A percentile compares a stretch with the other conserved stretches of the same genome.
These are phyloP conservation scores for Orthonychiurus folsomi DNA, from an alignment of 2,888 invertebrate genomes.

Conservation along the genomic window DNA sequence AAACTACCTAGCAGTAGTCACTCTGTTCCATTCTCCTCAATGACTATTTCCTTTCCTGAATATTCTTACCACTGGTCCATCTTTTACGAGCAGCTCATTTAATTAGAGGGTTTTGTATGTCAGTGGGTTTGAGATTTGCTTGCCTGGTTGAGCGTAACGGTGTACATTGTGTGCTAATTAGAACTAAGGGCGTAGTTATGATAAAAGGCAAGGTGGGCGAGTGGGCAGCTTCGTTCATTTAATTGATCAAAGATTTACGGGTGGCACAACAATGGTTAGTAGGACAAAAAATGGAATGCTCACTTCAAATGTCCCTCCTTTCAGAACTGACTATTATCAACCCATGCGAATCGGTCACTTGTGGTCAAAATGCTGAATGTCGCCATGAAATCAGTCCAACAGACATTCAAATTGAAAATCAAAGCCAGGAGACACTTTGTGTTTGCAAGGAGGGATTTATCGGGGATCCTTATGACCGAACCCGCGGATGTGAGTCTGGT, in stretches of 20 bases:
- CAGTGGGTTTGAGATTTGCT: background rate
- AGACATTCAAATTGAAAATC: conserved; percentile 26
- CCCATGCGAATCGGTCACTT: conserved; percentile 41
- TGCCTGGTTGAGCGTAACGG: background rate
- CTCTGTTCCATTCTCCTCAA: background rate
- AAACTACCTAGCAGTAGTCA: background rate
- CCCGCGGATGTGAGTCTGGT: conserved; percentile 37
- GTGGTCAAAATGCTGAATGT: conserved; percentile 42
- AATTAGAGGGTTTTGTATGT: background rate
- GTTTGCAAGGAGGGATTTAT: conserved; percentile 41
- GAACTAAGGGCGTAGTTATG: background rate
- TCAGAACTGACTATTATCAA: conserved; percentile 35
- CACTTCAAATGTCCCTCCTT: conserved; percentile 10
- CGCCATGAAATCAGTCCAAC: conserved; percentile 31
- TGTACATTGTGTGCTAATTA: background rate
- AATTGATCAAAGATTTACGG: too few species aligned
- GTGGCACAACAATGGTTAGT: too few species aligned
- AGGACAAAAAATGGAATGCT: too few species aligned
- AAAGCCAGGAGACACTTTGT: conserved; percentile 39
- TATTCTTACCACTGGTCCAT: background rate
- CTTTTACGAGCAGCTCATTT: background rate
- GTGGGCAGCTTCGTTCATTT: too few species aligned
- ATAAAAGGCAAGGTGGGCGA: too few species aligned
- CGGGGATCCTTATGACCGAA: conserved; percentile 40
- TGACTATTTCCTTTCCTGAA: background rate